Conservation (phyloP, 2,888 invertebrate genomes). For the Kuschelorhynchus macadamiae region DNA sequence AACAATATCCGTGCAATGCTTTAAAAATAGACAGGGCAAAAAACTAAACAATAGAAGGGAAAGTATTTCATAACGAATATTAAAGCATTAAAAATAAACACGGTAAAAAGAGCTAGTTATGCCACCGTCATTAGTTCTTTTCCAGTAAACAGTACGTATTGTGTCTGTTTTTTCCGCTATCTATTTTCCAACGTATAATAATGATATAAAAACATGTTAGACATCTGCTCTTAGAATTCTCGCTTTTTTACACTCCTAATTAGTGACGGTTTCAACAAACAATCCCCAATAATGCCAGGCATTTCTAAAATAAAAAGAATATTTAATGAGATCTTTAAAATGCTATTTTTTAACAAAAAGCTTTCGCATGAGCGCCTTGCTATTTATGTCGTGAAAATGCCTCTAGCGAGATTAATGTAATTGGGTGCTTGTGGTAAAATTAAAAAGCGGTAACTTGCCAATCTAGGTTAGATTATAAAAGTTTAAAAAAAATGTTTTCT, state of each 20-base stretch:
- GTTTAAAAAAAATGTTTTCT: too few relatives aligned
- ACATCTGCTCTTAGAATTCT: conserved; percentile 10
- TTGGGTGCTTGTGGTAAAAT: background rate
- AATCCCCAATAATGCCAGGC: conserved; percentile 1
- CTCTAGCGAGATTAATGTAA: background rate
- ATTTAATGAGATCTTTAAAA: background rate
- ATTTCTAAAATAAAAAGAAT: background rate
- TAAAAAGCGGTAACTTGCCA: conserved; percentile 4
- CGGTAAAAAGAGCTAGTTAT: conserved; percentile 22
- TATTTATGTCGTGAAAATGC: background rate
- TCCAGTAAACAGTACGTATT: conserved; percentile 30
- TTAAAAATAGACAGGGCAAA: too few relatives aligned
- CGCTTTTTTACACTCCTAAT: conserved; percentile 11
- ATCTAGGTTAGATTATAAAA: background rate
- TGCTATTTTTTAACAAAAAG: too few relatives aligned
- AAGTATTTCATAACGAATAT: conserved; percentile 18
- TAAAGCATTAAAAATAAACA: conserved; percentile 23
- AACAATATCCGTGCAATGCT: too few relatives aligned
- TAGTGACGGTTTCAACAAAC: conserved; percentile 6
- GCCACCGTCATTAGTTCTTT: conserved; percentile 37
- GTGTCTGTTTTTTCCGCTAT: conserved; percentile 8
- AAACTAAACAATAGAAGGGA: background rate
- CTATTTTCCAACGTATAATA: conserved; percentile 2
- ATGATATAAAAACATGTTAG: conserved; percentile 14
- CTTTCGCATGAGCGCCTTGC: too few relatives aligned